Conservation (phyloP, 2,113 vertebrate genomes). For the Misgurnus anguillicaudatus region DNA sequence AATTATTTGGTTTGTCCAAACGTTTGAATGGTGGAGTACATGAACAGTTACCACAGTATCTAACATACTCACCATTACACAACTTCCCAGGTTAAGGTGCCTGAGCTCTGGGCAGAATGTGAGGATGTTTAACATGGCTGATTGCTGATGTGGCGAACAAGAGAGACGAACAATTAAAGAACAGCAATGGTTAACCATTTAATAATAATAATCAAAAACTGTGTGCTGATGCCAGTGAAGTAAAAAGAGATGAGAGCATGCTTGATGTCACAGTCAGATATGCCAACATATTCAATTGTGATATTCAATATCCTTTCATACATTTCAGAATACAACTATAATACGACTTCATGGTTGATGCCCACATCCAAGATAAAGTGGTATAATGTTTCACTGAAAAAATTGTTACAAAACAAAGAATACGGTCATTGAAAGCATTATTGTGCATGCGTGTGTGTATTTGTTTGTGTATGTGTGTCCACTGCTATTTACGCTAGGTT, state of each 20-base stretch:
- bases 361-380: not conserved
- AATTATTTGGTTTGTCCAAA: too few species aligned
- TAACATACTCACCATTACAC: slow-evolving; percentile 85
- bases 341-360: slow-evolving; percentile 33
- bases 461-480: slow-evolving; percentile 42
- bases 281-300: slow-evolving; percentile 7
- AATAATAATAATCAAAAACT: not conserved
- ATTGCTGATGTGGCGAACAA: slow-evolving; percentile 83
- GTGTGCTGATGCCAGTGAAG: not conserved
- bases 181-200: not conserved
- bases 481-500: slow-evolving; percentile 59
- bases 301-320: slow-evolving; percentile 27
- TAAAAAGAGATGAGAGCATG: slow-evolving; percentile 25
- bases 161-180: slow-evolving; percentile 53
- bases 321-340: slow-evolving; percentile 46
- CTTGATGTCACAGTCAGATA: slow-evolving; percentile 1
- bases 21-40: too few species aligned
- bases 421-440: slow-evolving; percentile 39
- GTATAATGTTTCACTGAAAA: slow-evolving; percentile 37
- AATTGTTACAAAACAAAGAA: slow-evolving; percentile 22
- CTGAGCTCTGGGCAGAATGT: slow-evolving; percentile 94
- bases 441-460: not conserved
- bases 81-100: slow-evolving; percentile 95
- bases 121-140: slow-evolving; percentile 92
- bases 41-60: not conserved